Evolutionary conservation across 2,888 invertebrate species (phyloP), one percentile per base, ranked within the genome.

Genomic region (Orthosia cruda): DNA sequence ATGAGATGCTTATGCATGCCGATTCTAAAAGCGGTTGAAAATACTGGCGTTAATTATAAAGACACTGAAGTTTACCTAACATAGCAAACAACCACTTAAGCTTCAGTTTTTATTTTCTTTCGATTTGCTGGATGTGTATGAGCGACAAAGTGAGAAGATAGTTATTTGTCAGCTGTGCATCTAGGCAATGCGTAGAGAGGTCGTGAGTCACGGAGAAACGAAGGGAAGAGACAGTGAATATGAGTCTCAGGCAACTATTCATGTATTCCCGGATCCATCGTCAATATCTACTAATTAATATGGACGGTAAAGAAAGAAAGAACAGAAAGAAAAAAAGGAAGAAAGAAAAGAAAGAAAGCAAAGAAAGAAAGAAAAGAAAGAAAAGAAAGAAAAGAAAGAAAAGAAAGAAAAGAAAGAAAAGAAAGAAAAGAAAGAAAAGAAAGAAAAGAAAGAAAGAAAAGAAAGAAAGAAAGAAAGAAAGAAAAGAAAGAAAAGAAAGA

Each of bases 221-320:
- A 52, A 62, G 16, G 59, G 20, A 52, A 62, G 16, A 64, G 20
- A 50, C 26, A 20, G 45, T n/a, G 20, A 40, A 61, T 58, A 32
- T n/a, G 45, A 62, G 16, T 81, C 54, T 49, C 45, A 45, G 68
- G 57, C 65, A 64, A 55, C 59, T 2, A 67, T 55, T 52, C 49
- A 47, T 18, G 55, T 57, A 71, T 80, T 71, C 61, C 18, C 66
- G 45, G 18, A 49, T 50, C 1, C 68, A 55, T 55, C 54, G 55
- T 23, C 54, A 20, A 2, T 16, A 20, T 32, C 50, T n/a, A 59
- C 13, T 12, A 59, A n/a, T 73, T 32, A 45, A 15, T 32, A 47
- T 16, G 5, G 50, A 50, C 4, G 16, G 40, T 40, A 40, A 40
- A 40, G 40, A 40, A 40, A 40, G 40, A 40, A 40, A 32, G 32